Base-by-base conservation (phyloP, 92 coral and sea anemone species). In the Pocillopora meandrina region DNA sequence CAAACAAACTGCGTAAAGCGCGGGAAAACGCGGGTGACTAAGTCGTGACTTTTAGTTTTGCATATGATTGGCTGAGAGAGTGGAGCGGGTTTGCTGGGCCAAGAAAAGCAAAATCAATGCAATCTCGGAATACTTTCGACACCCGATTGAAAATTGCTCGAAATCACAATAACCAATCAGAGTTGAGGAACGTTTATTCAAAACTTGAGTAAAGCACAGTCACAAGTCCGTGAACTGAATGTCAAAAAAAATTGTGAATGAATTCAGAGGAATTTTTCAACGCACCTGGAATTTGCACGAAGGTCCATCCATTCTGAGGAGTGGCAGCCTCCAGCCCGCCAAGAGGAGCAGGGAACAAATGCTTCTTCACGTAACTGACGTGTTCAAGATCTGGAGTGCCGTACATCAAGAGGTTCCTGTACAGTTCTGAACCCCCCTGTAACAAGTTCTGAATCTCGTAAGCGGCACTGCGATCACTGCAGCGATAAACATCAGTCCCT, bases 401-500 rank as follows among this genome's bases (percentile, higher is more conserved):
- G 64, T 94, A 92, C 81, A 92, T 65, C 20, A 94, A 64, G 42
- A 96, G 90, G 70, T 91, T 90, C 70, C 94, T 87, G 31, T 82
- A 74, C 15, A 89, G 86, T n/a, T 71, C 90, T 56, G 98, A 89
- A 33, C 97, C 95, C 10, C 97, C 98, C 82, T 80, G 92, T 5
- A 90, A 42, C 56, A 90, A 86, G 77, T 90, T 90, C 49, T 90
- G 87, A 10, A 88, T 90, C 75, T 94, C 93, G 81, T 96, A 94
- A 5, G 98, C 98, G 20, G 94, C 95, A 80, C 95, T 96, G 59
- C 99, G 96, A 76, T 96, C 99, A 79, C 98, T 94, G 55, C 95
- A 89, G 88, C 90, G 93, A 87, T 90, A 91, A 70, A 95, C 86
- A 65, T 89, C 87, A 31, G 91, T 91, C 71, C 92, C 93, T 21